Conservation (phyloP, 1,140 invertebrate genomes). For the Spodoptera litura region DNA sequence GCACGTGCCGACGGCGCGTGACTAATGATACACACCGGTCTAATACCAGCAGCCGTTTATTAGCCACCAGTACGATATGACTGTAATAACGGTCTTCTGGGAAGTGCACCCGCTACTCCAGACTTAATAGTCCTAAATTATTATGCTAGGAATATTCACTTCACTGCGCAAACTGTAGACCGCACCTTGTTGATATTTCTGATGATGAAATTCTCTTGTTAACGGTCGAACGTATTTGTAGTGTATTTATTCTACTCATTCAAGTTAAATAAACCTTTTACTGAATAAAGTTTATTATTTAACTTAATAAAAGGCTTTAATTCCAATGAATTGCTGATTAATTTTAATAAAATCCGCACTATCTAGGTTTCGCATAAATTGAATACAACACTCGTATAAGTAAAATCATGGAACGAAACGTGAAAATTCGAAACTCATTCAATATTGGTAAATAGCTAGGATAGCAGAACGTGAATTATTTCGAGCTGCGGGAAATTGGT, state of each 20-base stretch:
- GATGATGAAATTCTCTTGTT: neutral
- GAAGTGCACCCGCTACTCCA: slow-evolving; percentile 26
- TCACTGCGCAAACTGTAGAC: slow-evolving; percentile 15
- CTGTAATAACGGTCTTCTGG: slow-evolving; percentile 53
- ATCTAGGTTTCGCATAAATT: neutral
- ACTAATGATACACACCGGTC: slow-evolving; percentile 60
- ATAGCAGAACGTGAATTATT: slow-evolving; percentile 46
- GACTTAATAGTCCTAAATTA: slow-evolving; percentile 42
- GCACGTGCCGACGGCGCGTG: slow-evolving; percentile 55
- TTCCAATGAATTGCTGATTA: neutral
- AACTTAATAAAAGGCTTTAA: no score
- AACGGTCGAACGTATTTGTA: no score
- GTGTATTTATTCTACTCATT: no score
- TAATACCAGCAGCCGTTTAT: slow-evolving; percentile 53
- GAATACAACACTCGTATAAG: neutral
- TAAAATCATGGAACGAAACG: neutral
- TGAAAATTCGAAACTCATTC: slow-evolving; percentile 31
- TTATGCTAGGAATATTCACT: slow-evolving; percentile 12
- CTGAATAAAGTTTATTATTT: no score
- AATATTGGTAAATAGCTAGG: slow-evolving; percentile 33
- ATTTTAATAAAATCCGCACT: neutral
- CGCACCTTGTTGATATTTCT: neutral
- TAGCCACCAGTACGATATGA: slow-evolving; percentile 38
- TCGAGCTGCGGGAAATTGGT: slow-evolving; percentile 52
- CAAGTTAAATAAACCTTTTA: no score